phyloP scores from a whole-genome alignment of 2,888 invertebrate species.

The Ichneumon xanthorius region DNA sequence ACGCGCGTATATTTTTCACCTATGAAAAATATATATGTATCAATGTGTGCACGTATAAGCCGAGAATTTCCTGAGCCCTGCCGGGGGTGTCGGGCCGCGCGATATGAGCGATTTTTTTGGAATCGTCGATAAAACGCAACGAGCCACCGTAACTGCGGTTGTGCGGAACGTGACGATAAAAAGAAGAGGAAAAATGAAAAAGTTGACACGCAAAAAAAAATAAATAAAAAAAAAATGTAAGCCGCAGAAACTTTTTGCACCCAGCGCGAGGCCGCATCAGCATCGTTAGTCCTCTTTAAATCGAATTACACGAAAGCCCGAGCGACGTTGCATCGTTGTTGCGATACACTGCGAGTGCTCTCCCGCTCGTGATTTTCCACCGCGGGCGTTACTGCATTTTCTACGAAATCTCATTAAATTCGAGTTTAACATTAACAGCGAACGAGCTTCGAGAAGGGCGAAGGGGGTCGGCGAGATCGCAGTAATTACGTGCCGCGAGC shows the following conservation, averaged over 20 bases:
- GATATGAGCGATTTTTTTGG: background rate
- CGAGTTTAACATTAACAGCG: constrained; percentile 29
- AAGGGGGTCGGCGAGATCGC: background rate
- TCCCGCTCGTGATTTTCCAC: background rate
- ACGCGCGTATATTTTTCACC: constrained; percentile 15
- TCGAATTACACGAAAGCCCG: constrained; percentile 5
- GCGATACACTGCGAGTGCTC: background rate
- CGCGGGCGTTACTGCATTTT: constrained; percentile 30
- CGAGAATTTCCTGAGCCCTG: background rate
- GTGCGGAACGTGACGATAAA: background rate
- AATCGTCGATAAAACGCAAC: constrained; percentile 1
- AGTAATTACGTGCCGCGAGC: constrained; percentile 53
- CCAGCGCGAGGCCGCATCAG: background rate
- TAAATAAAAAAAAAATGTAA: background rate
- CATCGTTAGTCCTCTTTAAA: background rate
- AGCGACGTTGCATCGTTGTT: background rate
- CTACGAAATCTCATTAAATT: constrained; percentile 56
- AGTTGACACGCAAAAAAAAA: background rate
- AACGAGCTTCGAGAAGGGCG: constrained; percentile 7
- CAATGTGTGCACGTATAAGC: background rate
- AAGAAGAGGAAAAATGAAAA: no score
- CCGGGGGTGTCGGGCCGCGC: background rate
- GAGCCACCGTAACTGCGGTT: background rate
- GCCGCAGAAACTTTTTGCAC: background rate
- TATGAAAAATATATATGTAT: background rate